Evolutionary conservation across 2,797 vertebrate genomes (phyloP), one percentile per base, ranked within the genome.

Genomic region (Acropternis orthonyx): DNA sequence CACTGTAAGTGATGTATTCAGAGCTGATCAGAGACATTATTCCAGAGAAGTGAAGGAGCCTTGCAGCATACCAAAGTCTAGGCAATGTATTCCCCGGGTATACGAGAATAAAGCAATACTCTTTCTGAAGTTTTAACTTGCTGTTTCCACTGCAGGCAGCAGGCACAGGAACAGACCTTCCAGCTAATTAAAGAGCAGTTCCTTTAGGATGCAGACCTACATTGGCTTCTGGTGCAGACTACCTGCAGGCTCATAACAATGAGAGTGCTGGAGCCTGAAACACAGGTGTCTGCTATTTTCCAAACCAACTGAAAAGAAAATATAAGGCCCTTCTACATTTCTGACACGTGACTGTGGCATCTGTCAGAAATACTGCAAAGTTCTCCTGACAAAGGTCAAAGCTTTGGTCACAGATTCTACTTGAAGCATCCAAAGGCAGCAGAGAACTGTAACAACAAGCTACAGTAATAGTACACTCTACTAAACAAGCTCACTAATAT

Each of bases 121-220:
- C 6, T 27, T 91, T 67, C 27, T 58, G n/a, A 83, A 89, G 80
- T 71, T 92, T 85, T 77, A 63, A 49, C 49, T 85, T 67, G 30
- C 37, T 34, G 21, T 61, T 83, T 72, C 56, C 61, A 56, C 49
- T 39, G 65, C 82, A 82, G 58, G 52, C 84, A 61, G 43, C 2
- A 3, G 52, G 36, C 4, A 3, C n/a, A 75, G 63, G 41, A 95
- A 56, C 21, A 91, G 72, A 82, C 36, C 37, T 72, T 83, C 8
- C 54, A 80, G 85, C 61, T 93, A 89, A 89, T 71, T 88, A 88
- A 65, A 65, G 56, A 90, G 30, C 68, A 89, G 22, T 6, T 89
- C 58, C 73, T 93, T 58, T 20, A 78, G 41, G 32, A 68, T 75
- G 68, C 63, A 91, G 76, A 85, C 72, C 82, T 89, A 39, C 68